Base-by-base conservation (phyloP, 2,113 vertebrate genomes). In the Quiscalus mexicanus region DNA sequence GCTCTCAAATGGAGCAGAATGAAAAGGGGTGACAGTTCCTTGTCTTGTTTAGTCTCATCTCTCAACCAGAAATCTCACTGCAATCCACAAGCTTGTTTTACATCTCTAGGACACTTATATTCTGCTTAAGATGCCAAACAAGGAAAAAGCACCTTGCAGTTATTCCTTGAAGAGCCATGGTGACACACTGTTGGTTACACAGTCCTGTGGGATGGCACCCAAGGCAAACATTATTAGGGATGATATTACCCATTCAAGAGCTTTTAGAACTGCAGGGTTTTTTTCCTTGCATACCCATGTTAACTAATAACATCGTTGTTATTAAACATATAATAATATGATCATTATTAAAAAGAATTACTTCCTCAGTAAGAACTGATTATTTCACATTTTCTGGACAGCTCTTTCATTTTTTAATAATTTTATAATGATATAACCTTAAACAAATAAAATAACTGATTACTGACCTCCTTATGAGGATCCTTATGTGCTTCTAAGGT, bases 401-500 rank as follows among this genome's bases (percentile, higher is more conserved):
- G 33, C 4, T 68, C 12, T 70, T 91, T 79, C 16, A 31, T 44
- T 82, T 68, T n/a, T 9, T 23, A 71, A 4, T 44, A 7, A 59
- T 59, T 37, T 70, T 62, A 28, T 20, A 20, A 20, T 28, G 39
- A 62, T 9, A 41, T 12, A 62, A 70, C 35, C 3, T 50, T 30
- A 70, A 69, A 88, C 12, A 90, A 93, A 82, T 0, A 28, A 58
- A 91, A 1, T 9, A 60, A 69, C 5, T 28, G 25, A 42, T 81
- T 77, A 97, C 93, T 35, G 74, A 99, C 99, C 98, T 99, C 99
- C 88, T 99, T 99, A 96, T 99, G 99, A 82, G 98, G 98, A 94
- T 99, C 99, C 96, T 99, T 99, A 96, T 99, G 99, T 15, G 99
- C 98, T 98, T 99, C 99, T 95, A 99, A 96, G 6, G 99, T 99